Base-by-base conservation (phyloP, 2,113 vertebrate species). In the Petroica traversi region DNA sequence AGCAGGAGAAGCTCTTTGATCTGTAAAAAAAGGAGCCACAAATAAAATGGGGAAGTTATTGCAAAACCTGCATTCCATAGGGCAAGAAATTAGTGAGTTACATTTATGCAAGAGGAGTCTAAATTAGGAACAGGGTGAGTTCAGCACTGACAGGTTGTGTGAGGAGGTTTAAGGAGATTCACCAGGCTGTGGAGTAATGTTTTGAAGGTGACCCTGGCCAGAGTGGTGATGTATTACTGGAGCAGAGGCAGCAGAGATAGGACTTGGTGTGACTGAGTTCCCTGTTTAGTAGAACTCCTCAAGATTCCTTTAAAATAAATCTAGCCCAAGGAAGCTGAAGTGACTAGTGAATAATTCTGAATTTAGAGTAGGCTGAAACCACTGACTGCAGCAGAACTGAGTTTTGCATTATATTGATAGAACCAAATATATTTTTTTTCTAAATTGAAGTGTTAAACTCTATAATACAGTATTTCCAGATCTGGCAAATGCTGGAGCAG, bases 241-340 rank as follows among this genome's bases (percentile, higher is more conserved):
- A 82, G 12, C 4, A 75, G 82, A 73, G 52, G 45, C 41, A 68
- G 40, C n/a, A 76, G 59, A 62, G 29, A 9, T 11, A 31, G 57
- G 28, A 13, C 25, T 75, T 0, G 0, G 11, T 78, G 48, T 31
- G n/a, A 48, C 31, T 8, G 31, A 64, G 12, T 48, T 58, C 36
- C 19, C 22, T 52, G 20, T 38, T 78, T 5, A 59, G 29, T 48
- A 25, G 75, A 85, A 87, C n/a, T 69, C 41, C 49, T 74, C 34
- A 57, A 64, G 38, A 28, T 76, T 82, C 12, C 15, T 85, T 33
- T 62, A 72, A 54, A 92, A 23, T n/a, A 76, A 77, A 38, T 58
- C 4, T 14, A 24, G 43, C 6, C 14, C 13, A 19, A 45, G 58
- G 55, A 85, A 68, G 33, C 36, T 61, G 31, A 41, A 14, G 9